Percentiles rank a stretch among this genome's conserved stretches.
phyloP scores from a whole-genome alignment of 2,797 vertebrate species.

The Onychomys torridus region DNA sequence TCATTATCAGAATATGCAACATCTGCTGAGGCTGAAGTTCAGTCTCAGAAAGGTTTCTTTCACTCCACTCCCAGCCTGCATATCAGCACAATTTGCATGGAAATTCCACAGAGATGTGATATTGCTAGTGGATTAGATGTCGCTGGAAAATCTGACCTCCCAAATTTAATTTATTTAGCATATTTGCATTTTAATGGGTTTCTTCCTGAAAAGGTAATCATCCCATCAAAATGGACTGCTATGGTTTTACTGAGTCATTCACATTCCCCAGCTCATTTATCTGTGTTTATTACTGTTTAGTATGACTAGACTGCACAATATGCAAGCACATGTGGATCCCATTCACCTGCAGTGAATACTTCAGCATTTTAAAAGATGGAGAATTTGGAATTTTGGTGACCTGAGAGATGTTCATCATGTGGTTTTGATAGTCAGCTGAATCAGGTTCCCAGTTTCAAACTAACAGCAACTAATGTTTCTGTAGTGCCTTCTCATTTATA shows the following conservation, averaged over 20 bases:
- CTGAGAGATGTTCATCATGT: conserved; percentile 22
- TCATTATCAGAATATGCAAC: conserved; percentile 64
- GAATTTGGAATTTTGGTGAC: conserved; percentile 47
- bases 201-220: conserved; percentile 73
- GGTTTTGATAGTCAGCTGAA: not conserved
- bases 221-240: conserved; percentile 68
- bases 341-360: not conserved
- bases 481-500: not conserved
- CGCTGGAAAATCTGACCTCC: conserved; percentile 71
- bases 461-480: not conserved
- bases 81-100: conserved; percentile 80
- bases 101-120: conserved; percentile 75
- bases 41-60: conserved; percentile 68
- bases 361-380: conserved; percentile 40
- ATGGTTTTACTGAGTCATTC: conserved; percentile 70
- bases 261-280: conserved; percentile 65
- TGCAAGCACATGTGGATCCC: not conserved
- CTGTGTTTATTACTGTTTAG: conserved; percentile 41
- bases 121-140: conserved; percentile 78
- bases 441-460: not conserved
- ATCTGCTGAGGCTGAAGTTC: conserved; percentile 62
- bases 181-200: conserved; percentile 79
- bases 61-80: not conserved
- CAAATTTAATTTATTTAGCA: conserved; percentile 82
- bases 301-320: conserved; percentile 28